phyloP scores from a whole-genome alignment of 2,797 vertebrate genomes.

The Acridotheres tristis region DNA sequence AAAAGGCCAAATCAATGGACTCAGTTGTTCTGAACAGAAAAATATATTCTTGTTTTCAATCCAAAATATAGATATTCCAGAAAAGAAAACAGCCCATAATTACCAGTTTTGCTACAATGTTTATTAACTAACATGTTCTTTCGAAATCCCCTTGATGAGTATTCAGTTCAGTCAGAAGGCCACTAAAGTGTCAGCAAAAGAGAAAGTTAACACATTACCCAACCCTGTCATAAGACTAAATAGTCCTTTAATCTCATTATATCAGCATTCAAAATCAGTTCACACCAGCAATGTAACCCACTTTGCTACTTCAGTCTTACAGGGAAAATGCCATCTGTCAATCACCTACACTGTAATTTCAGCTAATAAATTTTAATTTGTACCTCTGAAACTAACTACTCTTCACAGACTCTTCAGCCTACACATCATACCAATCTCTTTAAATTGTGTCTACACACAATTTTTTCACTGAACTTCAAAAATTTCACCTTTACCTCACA shows the following conservation, averaged over 20 bases:
- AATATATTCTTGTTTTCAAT: not conserved
- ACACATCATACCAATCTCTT: rapidly evolving
- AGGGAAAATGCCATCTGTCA: not conserved
- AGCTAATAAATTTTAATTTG: not conserved
- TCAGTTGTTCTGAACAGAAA: not conserved
- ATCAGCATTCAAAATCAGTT: not conserved
- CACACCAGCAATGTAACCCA: not conserved
- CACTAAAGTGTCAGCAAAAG: not conserved
- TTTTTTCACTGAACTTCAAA: not conserved
- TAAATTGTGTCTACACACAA: not conserved
- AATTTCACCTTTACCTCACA: not conserved
- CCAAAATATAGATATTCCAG: not conserved
- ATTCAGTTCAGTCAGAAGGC: not conserved
- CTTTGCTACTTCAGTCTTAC: not conserved
- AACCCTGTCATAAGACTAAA: not conserved
- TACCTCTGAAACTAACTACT: not conserved
- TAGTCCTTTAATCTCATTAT: not conserved
- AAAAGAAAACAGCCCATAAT: not conserved
- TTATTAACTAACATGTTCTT: not conserved
- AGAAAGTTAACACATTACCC: not conserved
- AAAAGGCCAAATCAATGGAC: not conserved
- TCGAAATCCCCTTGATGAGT: not conserved
- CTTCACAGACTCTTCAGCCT: not conserved
- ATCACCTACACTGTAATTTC: not conserved
- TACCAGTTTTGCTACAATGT: not conserved